Evolutionary conservation across 1,140 invertebrate genomes (phyloP), one percentile per base, ranked within the genome.

Genomic region (Thaumatotibia leucotreta): DNA sequence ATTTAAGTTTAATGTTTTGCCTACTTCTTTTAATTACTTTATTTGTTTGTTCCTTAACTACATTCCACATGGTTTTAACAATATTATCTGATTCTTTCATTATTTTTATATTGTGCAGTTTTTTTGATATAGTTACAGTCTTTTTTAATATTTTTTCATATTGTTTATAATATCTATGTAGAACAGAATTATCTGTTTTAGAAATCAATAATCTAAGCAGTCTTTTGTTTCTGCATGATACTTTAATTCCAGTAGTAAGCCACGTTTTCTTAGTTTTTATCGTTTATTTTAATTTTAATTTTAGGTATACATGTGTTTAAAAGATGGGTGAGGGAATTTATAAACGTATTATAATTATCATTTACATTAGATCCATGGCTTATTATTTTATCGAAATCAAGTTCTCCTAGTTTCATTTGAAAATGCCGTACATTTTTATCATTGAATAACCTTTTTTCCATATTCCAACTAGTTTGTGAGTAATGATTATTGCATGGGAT

Each of bases 251-350:
- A 14, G 52, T 29, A 27, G 23, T 58, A 11, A 58, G 23, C 52
- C 58, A 61, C 1, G 58, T n/a, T 61, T 61, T 61, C 2, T 31
- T 61, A 33, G 11, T 61, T 61, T 6, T 14, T 1, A 9, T 29
- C 6, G 32, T 61, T 61, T 32, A 61, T n/a, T 61, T 61, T 61
- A 1, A 61, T 17, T 32, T 61, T 22, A 14, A 32, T 5, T 31
- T n/a, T 31, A 20, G 58, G 58, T 1, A 61, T 61, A 32, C 58
- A 61, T 58, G n/a, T n/a, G n/a, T n/a, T n/a, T n/a, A n/a, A n/a
- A n/a, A n/a, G n/a, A n/a, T n/a, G n/a, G n/a, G n/a, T n/a, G n/a
- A n/a, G n/a, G n/a, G n/a, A n/a, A n/a, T n/a, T n/a, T n/a, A n/a
- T n/a, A n/a, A n/a, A n/a, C n/a, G n/a, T n/a, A n/a, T n/a, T n/a